Percentiles rank a stretch among this genome's conserved stretches.
Conservation (phyloP, 2,113 vertebrate species). For the Trichomycterus rosablanca region DNA sequence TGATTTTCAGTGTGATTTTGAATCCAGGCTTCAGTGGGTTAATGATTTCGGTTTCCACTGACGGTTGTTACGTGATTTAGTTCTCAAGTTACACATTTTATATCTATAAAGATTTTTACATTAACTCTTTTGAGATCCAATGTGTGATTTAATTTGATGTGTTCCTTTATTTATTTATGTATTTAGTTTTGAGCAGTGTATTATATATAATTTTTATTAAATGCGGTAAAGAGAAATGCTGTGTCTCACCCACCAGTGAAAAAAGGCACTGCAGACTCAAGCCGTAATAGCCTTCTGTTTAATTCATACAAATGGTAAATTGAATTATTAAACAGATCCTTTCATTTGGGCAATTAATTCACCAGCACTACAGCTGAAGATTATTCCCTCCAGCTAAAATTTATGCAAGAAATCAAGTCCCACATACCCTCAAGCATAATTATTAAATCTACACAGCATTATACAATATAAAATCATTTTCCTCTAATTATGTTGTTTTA, state of each 20-base stretch:
- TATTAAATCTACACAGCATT: constrained; percentile 35
- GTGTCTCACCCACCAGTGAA: constrained; percentile 23
- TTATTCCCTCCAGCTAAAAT: constrained; percentile 34
- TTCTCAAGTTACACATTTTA: too few species aligned
- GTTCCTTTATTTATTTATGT: too few species aligned
- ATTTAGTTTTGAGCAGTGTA: too few species aligned
- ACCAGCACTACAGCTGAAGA: constrained; percentile 33
- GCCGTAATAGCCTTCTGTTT: constrained; percentile 47
- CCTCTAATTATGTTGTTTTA: constrained; percentile 39
- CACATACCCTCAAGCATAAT: constrained; percentile 39
- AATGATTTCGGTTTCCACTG: too few species aligned
- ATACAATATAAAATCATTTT: constrained; percentile 39
- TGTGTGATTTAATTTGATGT: too few species aligned
- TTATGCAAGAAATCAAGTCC: constrained; percentile 35
- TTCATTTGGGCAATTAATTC: constrained; percentile 50
- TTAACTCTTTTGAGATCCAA: too few species aligned
- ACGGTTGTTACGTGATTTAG: too few species aligned
- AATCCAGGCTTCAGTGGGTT: too few species aligned
- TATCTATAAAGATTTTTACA: too few species aligned
- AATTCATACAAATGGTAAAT: constrained; percentile 45
- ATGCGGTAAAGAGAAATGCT: constrained; percentile 4
- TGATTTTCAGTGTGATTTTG: too few species aligned
- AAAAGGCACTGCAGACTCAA: constrained; percentile 31
- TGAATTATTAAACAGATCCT: constrained; percentile 49
- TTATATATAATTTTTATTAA: too few species aligned